Conservation (phyloP, 2,797 vertebrate genomes). For the Megaceryle alcyon region DNA sequence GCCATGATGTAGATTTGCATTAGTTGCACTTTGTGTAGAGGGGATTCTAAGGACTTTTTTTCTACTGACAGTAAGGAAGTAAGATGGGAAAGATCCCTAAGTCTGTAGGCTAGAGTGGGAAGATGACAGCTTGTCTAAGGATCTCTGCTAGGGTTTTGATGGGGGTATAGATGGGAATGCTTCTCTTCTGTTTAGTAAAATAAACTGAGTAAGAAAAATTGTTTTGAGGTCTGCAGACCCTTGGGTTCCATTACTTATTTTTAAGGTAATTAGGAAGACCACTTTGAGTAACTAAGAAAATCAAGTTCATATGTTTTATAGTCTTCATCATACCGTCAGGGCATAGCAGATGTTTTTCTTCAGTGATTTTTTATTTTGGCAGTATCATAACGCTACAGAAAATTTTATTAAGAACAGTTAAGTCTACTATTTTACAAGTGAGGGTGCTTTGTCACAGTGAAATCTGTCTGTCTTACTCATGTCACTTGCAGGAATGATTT, state of each 20-base stretch:
- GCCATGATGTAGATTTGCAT: not conserved
- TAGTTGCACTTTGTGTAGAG: not conserved
- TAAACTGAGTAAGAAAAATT: not conserved
- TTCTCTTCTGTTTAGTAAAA: not conserved
- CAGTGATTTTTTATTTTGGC: not conserved
- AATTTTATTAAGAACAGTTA: not conserved
- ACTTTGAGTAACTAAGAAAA: not conserved
- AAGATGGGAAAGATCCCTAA: not conserved
- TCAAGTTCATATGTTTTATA: not conserved
- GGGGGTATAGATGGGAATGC: not conserved
- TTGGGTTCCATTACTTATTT: constrained; percentile 4
- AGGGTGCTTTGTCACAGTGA: constrained; percentile 1
- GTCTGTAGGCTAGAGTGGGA: not conserved
- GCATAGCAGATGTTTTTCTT: not conserved
- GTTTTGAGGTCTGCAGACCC: not conserved
- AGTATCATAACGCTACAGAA: not conserved
- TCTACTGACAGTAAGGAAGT: not conserved
- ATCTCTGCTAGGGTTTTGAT: not conserved
- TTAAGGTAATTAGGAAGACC: not conserved
- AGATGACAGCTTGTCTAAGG: not conserved
- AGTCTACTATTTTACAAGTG: not conserved
- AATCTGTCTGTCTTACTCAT: constrained; percentile 17
- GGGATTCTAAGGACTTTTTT: not conserved
- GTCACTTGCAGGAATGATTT: constrained; percentile 33
- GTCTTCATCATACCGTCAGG: not conserved